Base-by-base conservation (phyloP, 2,113 vertebrate species). In the Dunckerocampus dactyliophorus region DNA sequence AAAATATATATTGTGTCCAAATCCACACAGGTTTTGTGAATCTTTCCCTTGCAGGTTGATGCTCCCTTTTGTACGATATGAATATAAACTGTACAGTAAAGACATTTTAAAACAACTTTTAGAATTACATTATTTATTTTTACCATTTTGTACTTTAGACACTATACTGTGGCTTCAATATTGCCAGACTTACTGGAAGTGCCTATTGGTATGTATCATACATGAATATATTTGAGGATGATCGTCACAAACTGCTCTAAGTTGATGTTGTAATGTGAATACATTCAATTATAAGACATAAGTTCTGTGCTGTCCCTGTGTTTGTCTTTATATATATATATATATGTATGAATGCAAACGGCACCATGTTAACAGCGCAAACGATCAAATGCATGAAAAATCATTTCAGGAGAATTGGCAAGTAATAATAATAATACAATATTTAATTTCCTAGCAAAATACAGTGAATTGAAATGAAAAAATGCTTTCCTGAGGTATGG, bases 151-250 rank as follows among this genome's bases (percentile, higher is more conserved):
- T 95, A 95, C 94, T 91, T 92, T 94, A 97, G 93, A 94, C 90
- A 94, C 91, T 92, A 93, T 93, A 93, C 91, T 94, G 92, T 95
- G 94, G 90, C 89, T 94, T 89, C 88, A 90, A 92, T 89, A 89
- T 94, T 91, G 91, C 93, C 93, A 97, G 93, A 95, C 87, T 93
- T 95, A 93, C 92, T 95, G 93, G 93, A 98, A 98, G 95, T 98
- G 95, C 95, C 95, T 97, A 93, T 93, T 93, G 92, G 89, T 93
- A 92, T 94, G 92, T 94, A 94, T 92, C 88, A 93, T 95, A 94
- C 73, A 88, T 93, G 81, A 94, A 93, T 93, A 93, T 91, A 90
- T 94, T 93, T 92, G 91, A 92, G 92, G 89, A 92, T 91, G 91
- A 92, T 85, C 93, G 91, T 96, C 92, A 94, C 92, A 90, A 92